phyloP scores from a whole-genome alignment of 2,113 vertebrate genomes.

The Alectura lathami region DNA sequence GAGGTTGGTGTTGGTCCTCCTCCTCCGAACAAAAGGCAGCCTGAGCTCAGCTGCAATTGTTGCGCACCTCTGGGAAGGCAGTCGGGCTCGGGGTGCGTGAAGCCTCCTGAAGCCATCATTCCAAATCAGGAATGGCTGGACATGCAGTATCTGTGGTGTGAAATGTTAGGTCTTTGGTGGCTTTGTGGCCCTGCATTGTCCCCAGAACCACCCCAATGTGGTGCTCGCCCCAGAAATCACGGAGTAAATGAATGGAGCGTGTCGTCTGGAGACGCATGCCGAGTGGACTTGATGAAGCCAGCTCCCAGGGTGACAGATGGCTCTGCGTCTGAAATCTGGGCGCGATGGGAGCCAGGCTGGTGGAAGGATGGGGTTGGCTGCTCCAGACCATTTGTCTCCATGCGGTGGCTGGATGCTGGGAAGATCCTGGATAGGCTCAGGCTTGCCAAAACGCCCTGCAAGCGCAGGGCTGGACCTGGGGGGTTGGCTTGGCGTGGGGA shows the following conservation, averaged over 20 bases:
- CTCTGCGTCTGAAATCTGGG: background rate
- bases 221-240: background rate
- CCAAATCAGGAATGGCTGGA: background rate
- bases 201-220: background rate
- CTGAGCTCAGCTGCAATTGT: background rate
- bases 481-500: background rate
- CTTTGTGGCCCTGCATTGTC: rapidly evolving
- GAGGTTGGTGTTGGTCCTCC: background rate
- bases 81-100: rapidly evolving
- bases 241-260: background rate
- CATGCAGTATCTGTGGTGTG: rapidly evolving
- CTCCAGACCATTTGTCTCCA: background rate
- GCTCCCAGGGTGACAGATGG: rapidly evolving
- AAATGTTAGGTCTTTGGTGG: background rate
- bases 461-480: rapidly evolving
- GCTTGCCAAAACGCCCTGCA: background rate
- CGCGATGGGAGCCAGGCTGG: rapidly evolving
- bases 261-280: rapidly evolving
- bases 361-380: background rate
- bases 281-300: rapidly evolving
- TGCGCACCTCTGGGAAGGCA: rapidly evolving
- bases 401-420: background rate
- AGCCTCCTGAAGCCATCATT: background rate
- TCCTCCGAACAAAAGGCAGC: background rate
- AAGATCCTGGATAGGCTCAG: background rate